Base-by-base conservation (phyloP, 1,140 invertebrate species). In the Diprion similis region DNA sequence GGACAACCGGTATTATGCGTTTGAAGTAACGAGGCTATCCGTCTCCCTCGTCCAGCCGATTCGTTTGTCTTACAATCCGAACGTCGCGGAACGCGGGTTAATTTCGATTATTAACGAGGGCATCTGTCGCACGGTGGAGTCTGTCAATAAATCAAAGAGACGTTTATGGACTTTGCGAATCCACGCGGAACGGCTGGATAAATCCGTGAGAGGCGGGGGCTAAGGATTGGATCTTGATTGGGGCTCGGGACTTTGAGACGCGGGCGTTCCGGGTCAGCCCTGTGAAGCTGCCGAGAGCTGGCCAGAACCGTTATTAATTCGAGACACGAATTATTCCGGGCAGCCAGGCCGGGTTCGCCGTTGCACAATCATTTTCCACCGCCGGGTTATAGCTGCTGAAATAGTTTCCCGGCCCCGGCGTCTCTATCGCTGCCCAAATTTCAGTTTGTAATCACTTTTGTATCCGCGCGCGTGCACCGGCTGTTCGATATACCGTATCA, bases 41-140 rank as follows among this genome's bases (percentile, higher is more conserved):
- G 24, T 59, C n/a, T 17, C n/a, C 9, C 51, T 59, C 51, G n/a
- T 59, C n/a, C n/a, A 9, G 11, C 51, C 51, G 11, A 59, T 59
- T 17, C 3, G n/a, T 59, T 59, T 17, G 11, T 59, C 51, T 13
- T 15, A 59, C 48, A 13, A 59, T 17, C 24, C 24, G 24, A 37
- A 6, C 24, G 24, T 37, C 24, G 24, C 24, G 24, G 24, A 4
- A 8, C n/a, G 11, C 6, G 9, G 11, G 51, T 59, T 59, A 59
- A 59, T 59, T 59, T 59, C 51, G 51, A 59, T 59, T 59, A 59
- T 59, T 59, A 59, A 59, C 51, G 51, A 59, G 51, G 51, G 51
- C 51, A 15, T 59, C 51, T 59, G 51, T 59, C 51, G 51, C 51
- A 4, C 51, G n/a, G 51, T 17, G 11, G 51, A 59, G 51, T 59